Conservation (phyloP, 2,888 invertebrate species). For the Polydrusus cervinus region DNA sequence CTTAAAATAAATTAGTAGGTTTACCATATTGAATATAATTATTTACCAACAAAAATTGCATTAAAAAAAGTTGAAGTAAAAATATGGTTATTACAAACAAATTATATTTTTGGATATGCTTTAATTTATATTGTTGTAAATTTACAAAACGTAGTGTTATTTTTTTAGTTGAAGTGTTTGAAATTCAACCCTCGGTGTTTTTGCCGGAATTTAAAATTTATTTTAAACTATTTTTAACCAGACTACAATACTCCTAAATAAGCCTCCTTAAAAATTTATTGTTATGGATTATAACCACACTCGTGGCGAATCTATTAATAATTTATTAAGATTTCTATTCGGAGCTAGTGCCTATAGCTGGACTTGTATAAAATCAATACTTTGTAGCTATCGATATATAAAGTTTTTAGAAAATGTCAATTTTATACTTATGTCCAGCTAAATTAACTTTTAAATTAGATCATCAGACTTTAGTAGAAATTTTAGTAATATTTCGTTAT, state of each 20-base stretch:
- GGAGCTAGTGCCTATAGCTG: slow-evolving; percentile 19
- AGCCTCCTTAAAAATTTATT: neutral
- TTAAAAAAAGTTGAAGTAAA: too few relatives aligned
- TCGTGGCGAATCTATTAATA: neutral
- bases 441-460: slow-evolving; percentile 6
- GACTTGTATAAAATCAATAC: slow-evolving; percentile 1
- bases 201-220: too few relatives aligned
- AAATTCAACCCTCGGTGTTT: too few relatives aligned
- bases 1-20: too few relatives aligned
- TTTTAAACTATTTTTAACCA: too few relatives aligned
- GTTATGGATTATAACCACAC: neutral
- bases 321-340: slow-evolving; percentile 25
- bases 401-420: neutral
- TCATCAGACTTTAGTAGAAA: neutral
- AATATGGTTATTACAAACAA: too few relatives aligned
- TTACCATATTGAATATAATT: too few relatives aligned
- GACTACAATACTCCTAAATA: neutral
- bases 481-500: slow-evolving; percentile 14
- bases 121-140: too few relatives aligned
- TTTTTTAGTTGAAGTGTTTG: too few relatives aligned
- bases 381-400: neutral
- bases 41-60: too few relatives aligned
- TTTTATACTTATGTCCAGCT: slow-evolving; percentile 14
- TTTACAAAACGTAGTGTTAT: too few relatives aligned
- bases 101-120: too few relatives aligned